Evolutionary conservation across 2,888 invertebrate genomes (phyloP).

Genomic region (Chrysina gloriosa): DNA sequence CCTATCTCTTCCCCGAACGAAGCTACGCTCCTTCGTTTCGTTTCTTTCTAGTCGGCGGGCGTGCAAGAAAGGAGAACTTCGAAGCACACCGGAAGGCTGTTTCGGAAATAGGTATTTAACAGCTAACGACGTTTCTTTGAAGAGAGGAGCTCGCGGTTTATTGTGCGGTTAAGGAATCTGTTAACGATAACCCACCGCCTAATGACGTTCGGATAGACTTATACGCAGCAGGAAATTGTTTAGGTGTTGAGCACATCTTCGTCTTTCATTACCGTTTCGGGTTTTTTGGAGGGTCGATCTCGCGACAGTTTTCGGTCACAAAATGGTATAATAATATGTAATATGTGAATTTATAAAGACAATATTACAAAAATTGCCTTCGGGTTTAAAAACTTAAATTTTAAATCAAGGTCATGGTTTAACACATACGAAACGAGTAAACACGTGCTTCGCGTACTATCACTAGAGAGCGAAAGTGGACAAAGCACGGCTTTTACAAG

Average conservation of each 20-base stretch:
- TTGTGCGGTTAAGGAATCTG: conserved; percentile 45
- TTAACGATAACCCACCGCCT: conserved; percentile 45
- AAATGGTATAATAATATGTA: too few species aligned
- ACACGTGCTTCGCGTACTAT: too few species aligned
- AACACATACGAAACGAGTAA: too few species aligned
- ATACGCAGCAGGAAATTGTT: conserved; percentile 42
- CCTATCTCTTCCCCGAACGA: background rate
- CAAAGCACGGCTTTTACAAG: too few species aligned
- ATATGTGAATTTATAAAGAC: too few species aligned
- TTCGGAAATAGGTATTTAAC: conserved; percentile 63
- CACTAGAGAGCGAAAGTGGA: too few species aligned
- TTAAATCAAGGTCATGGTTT: too few species aligned
- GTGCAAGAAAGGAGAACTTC: conserved; percentile 10
- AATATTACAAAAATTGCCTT: too few species aligned
- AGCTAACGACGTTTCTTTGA: conserved; percentile 58
- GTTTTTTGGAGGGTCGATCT: too few species aligned
- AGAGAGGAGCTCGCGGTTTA: conserved; percentile 44
- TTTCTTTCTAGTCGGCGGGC: conserved; percentile 41
- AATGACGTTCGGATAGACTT: conserved; percentile 45
- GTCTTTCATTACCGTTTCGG: conserved; percentile 23
- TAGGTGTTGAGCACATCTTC: conserved; percentile 24
- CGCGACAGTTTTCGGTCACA: too few species aligned
- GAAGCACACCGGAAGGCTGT: conserved; percentile 58
- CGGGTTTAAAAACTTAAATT: too few species aligned
- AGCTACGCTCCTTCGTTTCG: background rate